Conservation (phyloP, 2,888 invertebrate genomes). For the Drosophila monieri region DNA sequence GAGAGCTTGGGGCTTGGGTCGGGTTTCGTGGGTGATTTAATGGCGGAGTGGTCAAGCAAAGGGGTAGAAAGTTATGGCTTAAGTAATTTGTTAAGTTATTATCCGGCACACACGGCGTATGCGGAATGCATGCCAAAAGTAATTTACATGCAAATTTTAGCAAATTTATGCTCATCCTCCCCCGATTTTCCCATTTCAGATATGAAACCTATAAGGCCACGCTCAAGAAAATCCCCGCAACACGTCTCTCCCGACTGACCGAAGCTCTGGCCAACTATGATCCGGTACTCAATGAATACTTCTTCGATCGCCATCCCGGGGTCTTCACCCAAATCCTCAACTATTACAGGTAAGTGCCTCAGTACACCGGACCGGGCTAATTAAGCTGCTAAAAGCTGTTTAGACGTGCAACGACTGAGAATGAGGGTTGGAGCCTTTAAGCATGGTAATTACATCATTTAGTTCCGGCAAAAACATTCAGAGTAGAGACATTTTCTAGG, state of each 20-base stretch:
- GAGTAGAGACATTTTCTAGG: neutral
- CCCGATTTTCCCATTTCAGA: constrained; percentile 75
- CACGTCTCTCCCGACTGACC: constrained; percentile 91
- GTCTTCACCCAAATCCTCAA: constrained; percentile 95
- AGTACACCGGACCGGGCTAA: constrained; percentile 16
- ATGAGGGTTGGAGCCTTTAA: constrained; percentile 1
- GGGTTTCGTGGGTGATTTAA: constrained; percentile 55
- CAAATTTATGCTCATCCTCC: constrained; percentile 45
- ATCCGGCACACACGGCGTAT: constrained; percentile 45
- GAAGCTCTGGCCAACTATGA: constrained; percentile 95
- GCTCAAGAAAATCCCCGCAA: constrained; percentile 95
- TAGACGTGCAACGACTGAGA: constrained; percentile 33
- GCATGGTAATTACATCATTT: constrained; percentile 32
- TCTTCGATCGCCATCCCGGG: constrained; percentile 94
- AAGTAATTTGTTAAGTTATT: constrained; percentile 69
- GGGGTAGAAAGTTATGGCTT: constrained; percentile 49
- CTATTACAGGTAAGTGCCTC: constrained; percentile 88
- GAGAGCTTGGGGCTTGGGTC: constrained; percentile 28
- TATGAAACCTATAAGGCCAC: constrained; percentile 92
- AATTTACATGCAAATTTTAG: constrained; percentile 57
- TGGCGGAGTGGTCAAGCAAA: constrained; percentile 57
- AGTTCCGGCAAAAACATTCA: neutral
- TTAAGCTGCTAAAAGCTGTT: constrained; percentile 30
- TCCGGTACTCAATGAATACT: constrained; percentile 94
- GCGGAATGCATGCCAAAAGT: constrained; percentile 25